phyloP scores from a whole-genome alignment of 2,888 invertebrate species.

The Sericinus montela region DNA sequence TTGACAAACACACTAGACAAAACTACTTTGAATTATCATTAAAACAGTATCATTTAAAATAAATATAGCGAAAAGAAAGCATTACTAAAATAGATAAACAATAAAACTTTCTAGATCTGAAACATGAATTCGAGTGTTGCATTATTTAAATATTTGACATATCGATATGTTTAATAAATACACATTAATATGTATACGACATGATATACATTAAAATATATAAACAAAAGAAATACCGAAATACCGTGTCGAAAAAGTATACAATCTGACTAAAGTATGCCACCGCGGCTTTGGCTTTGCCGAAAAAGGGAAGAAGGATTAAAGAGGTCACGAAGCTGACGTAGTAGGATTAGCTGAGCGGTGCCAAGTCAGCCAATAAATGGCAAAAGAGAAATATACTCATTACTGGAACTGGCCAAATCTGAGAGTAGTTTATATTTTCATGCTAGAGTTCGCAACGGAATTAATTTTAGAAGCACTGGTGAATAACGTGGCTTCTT shows the following conservation, averaged over 20 bases:
- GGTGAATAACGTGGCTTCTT: background rate
- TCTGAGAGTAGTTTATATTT: background rate
- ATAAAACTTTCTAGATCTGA: too few species aligned
- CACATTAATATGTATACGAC: too few species aligned
- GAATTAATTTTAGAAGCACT: constrained; percentile 6
- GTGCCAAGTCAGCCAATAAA: constrained; percentile 61
- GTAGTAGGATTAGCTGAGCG: constrained; percentile 63
- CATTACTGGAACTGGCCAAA: constrained; percentile 32
- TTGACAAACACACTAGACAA: too few species aligned
- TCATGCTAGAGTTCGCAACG: too few species aligned
- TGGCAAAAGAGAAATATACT: constrained; percentile 43
- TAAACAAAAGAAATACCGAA: background rate
- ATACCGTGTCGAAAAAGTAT: constrained; percentile 38
- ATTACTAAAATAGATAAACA: too few species aligned
- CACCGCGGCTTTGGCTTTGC: constrained; percentile 45
- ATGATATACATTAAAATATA: background rate
- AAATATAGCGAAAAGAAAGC: too few species aligned
- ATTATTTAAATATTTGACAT: too few species aligned
- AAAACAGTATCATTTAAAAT: too few species aligned
- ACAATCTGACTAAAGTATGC: constrained; percentile 53
- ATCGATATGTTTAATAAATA: too few species aligned
- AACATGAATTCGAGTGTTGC: too few species aligned
- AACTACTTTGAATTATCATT: too few species aligned
- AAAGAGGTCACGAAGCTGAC: constrained; percentile 69
- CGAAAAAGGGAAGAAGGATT: constrained; percentile 63